Conservation (phyloP, 2,888 invertebrate species). For the Psylliodes chrysocephalus region DNA sequence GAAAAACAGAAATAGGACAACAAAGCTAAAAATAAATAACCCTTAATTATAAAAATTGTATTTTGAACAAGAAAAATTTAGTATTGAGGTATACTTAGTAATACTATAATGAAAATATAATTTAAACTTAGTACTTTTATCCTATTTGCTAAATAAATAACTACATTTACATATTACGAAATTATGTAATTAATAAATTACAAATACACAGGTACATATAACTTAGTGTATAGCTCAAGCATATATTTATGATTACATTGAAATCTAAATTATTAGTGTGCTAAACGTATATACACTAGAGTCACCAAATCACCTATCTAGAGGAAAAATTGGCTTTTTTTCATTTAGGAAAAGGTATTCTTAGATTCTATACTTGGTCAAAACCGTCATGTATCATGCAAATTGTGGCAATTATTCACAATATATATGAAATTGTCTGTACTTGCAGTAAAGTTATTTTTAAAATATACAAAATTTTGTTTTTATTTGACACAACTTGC, state of each 20-base stretch:
- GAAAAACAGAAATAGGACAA: too few relatives aligned
- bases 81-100: constrained; percentile 59
- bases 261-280: constrained; percentile 3
- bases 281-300: background rate
- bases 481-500: too few relatives aligned
- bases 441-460: too few relatives aligned
- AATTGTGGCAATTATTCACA: too few relatives aligned
- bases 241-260: constrained; percentile 8
- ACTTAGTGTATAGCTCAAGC: constrained; percentile 48
- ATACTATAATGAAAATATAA: constrained; percentile 57
- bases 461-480: too few relatives aligned
- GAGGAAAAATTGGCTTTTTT: too few relatives aligned
- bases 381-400: too few relatives aligned
- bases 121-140: constrained; percentile 37
- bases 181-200: constrained; percentile 38
- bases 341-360: too few relatives aligned
- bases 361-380: too few relatives aligned
- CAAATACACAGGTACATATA: constrained; percentile 46
- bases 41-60: constrained; percentile 24
- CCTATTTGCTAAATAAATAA: constrained; percentile 38
- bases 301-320: too few relatives aligned
- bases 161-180: constrained; percentile 21
- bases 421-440: too few relatives aligned
- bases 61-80: constrained; percentile 57
- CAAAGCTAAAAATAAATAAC: too few relatives aligned